Conservation (phyloP, 2,113 vertebrate genomes). For the Aramus guarauna region DNA sequence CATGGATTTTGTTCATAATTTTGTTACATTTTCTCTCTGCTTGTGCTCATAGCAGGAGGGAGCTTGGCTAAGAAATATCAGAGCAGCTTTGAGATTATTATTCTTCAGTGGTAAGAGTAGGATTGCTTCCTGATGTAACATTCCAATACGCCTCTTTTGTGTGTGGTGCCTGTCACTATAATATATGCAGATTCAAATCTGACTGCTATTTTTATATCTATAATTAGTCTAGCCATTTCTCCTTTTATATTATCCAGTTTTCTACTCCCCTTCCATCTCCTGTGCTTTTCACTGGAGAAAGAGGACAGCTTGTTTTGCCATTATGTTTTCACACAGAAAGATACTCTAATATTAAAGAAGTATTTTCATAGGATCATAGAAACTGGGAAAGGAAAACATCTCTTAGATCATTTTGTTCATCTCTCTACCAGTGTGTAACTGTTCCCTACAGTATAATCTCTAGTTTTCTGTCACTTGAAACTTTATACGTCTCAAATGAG, state of each 20-base stretch:
- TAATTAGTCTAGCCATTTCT: not conserved
- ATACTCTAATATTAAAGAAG: not conserved
- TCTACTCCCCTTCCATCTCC: not conserved
- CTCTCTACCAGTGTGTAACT: not conserved
- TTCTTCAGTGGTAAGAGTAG: not conserved
- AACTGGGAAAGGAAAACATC: not conserved
- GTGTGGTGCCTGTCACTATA: not conserved
- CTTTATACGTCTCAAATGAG: not conserved
- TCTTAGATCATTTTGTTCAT: not conserved
- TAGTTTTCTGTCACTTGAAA: not conserved
- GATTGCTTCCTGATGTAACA: not conserved
- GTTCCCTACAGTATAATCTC: not conserved
- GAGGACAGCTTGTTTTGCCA: not conserved
- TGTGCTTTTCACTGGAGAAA: not conserved
- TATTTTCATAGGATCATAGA: not conserved
- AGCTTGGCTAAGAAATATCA: not conserved
- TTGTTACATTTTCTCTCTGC: not conserved
- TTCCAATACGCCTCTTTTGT: not conserved
- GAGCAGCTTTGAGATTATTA: conserved; percentile 7
- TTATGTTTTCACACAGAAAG: not conserved
- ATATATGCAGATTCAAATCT: conserved; percentile 1
- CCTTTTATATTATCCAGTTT: not conserved
- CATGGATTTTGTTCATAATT: not conserved
- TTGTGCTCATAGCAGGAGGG: not conserved
- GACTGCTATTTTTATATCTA: not conserved